Conservation (phyloP, 64 coral and sea anemone genomes). For the Actinia tenebrosa region DNA sequence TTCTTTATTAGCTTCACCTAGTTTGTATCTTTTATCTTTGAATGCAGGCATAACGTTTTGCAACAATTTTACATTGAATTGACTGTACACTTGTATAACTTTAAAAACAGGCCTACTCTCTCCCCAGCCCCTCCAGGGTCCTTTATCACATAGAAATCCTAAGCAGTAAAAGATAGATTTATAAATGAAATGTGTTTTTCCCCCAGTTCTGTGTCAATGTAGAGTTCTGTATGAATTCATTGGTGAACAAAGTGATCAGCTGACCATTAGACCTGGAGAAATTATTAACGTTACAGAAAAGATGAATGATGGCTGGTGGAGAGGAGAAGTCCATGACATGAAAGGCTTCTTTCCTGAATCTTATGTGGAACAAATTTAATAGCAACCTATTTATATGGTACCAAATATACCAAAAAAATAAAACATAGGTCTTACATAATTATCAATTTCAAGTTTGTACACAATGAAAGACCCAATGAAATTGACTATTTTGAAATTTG, state of each 20-base stretch:
- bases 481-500: no score
- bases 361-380: conserved; percentile 68
- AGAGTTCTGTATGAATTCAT: conserved; percentile 87
- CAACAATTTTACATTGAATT: no score
- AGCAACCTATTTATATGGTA: background rate
- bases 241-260: conserved; percentile 87
- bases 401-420: background rate
- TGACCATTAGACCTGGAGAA: conserved; percentile 80
- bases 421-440: no score
- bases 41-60: no score
- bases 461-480: no score
- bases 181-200: background rate
- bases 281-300: conserved; percentile 75
- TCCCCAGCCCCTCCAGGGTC: no score
- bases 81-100: no score
- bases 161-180: no score
- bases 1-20: conserved; percentile 47
- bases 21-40: no score
- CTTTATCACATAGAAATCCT: no score
- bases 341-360: conserved; percentile 88
- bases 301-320: conserved; percentile 84
- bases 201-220: conserved; percentile 56
- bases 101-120: no score
- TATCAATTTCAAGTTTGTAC: background rate
- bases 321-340: conserved; percentile 75